Base-by-base conservation (phyloP, 2,113 vertebrate species). In the Cettia cetti region DNA sequence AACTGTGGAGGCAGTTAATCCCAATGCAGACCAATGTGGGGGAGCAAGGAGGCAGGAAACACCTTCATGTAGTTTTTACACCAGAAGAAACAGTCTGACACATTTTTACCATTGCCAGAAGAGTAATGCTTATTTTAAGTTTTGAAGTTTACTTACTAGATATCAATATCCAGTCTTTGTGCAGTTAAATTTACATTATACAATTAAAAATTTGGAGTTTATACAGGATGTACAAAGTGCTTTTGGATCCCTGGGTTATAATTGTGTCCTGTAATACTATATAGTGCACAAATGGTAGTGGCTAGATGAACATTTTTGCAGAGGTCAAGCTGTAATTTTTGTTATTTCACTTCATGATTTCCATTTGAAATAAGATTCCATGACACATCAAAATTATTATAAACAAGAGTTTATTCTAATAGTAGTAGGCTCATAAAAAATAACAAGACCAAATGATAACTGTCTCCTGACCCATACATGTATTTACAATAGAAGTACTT, bases 371-470 rank as follows among this genome's bases (percentile, higher is more conserved):
- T 94, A 96, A 94, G 93, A 94, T 90, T 92, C 93, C 88, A 77
- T 71, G 90, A 93, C 95, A 96, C 90, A 89, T 97, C 84, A 87
- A 59, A 89, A 93, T 91, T 60, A 84, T 91, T 97, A 98, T 87
- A 96, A 93, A 90, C 88, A 81, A 84, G 94, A 86, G 96, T 94
- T 96, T 91, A 61, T 89, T 98, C 95, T 94, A 96, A 97, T 94
- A 96, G 90, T 93, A 90, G 94, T 37, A 94, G 97, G 97, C 96
- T 96, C 80, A 78, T 97, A 95, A 97, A 97, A 98, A 97, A 97
- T 96, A 98, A 97, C 97, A 97, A 95, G 47, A 90, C 76, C 80
- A 89, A 98, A 97, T 95, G 91, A 97, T 95, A 94, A 96, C 97
- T 92, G 79, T 95, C 93, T 97, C 92, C 92, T 97, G 97, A 97